phyloP scores from a whole-genome alignment of 2,113 vertebrate species.

The Etheostoma spectabile region DNA sequence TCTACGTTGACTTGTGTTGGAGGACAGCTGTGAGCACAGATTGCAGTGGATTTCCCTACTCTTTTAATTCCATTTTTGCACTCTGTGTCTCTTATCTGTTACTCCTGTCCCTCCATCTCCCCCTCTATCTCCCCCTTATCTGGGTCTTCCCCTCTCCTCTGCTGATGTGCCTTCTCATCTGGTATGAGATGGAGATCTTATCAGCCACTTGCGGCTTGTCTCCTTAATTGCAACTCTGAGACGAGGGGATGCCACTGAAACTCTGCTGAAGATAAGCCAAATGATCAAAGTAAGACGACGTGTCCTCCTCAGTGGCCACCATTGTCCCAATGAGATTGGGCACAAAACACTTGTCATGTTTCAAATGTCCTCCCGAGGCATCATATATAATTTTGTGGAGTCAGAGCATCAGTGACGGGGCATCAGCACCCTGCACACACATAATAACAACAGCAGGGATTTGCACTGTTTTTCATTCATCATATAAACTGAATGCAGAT shows the following conservation, averaged over 20 bases:
- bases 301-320: neutral
- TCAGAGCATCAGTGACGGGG: neutral
- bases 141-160: neutral
- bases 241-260: conserved; percentile 1
- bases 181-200: conserved; percentile 45
- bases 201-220: conserved; percentile 19
- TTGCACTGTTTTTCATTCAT: conserved; percentile 13
- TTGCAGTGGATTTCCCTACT: conserved; percentile 46
- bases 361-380: neutral
- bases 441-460: neutral
- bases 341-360: neutral
- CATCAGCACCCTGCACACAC: neutral
- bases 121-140: conserved; percentile 24
- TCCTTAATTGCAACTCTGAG: conserved; percentile 40
- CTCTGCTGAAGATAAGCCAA: neutral
- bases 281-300: neutral
- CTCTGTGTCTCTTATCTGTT: conserved; percentile 12
- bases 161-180: conserved; percentile 3
- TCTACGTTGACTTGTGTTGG: neutral
- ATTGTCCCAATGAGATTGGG: neutral
- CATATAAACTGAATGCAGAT: neutral
- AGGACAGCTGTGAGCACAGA: conserved; percentile 29
- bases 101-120: neutral
- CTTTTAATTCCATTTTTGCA: conserved; percentile 10
- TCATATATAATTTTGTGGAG: neutral